These are phyloP conservation scores for Timandra comae DNA, from an alignment of 2,888 invertebrate genomes.

Conservation along the genomic window DNA sequence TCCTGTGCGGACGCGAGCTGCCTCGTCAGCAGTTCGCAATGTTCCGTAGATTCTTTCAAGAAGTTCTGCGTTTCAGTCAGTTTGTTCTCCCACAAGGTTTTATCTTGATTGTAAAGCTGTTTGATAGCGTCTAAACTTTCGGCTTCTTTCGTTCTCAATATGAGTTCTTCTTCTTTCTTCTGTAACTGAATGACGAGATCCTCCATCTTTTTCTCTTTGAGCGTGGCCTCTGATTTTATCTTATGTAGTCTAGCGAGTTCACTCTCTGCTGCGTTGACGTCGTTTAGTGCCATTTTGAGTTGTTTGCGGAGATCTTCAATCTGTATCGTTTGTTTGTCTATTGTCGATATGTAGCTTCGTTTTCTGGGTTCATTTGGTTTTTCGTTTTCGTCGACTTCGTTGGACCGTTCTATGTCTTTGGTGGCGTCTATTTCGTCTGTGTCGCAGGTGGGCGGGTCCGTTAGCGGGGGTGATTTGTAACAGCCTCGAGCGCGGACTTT, in stretches of 20 bases:
- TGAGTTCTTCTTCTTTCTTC: conserved; percentile 85
- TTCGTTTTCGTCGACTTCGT: conserved; percentile 63
- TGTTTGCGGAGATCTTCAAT: conserved; percentile 84
- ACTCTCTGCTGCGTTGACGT: conserved; percentile 81
- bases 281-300: conserved; percentile 78
- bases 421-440: conserved; percentile 73
- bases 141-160: conserved; percentile 81
- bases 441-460: conserved; percentile 76
- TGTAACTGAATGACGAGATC: conserved; percentile 86
- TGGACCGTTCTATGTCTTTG: conserved; percentile 49
- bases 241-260: conserved; percentile 84
- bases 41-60: conserved; percentile 81
- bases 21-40: conserved; percentile 79
- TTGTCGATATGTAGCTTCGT: conserved; percentile 72
- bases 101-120: conserved; percentile 78
- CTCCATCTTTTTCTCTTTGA: conserved; percentile 85
- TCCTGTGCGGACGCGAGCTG: conserved; percentile 81
- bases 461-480: conserved; percentile 68
- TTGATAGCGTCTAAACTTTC: conserved; percentile 80
- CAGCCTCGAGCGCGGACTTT: conserved; percentile 75
- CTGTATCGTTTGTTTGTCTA: conserved; percentile 81
- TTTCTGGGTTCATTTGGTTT: conserved; percentile 67
- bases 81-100: conserved; percentile 81
- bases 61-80: conserved; percentile 82
- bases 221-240: conserved; percentile 81